Evolutionary conservation across 2,888 invertebrate species (phyloP).

Genomic region (Priocnemis perturbator): DNA sequence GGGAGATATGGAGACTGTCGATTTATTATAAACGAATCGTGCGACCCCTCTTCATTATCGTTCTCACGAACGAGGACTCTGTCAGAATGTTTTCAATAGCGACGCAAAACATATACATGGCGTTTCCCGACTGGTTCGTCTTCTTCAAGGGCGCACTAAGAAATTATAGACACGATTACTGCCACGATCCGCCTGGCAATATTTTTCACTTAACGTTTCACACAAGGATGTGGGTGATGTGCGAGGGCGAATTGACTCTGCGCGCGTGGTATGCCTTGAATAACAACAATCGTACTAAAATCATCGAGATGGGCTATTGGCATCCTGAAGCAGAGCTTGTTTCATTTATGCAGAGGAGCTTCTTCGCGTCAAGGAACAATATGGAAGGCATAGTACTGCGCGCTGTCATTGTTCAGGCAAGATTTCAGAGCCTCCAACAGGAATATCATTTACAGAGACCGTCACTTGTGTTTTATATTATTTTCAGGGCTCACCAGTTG

Average conservation of each 20-base stretch:
- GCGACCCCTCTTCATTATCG: slow-evolving; percentile 43
- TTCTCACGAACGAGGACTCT: slow-evolving; percentile 16
- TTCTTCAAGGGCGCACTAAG: slow-evolving; percentile 32
- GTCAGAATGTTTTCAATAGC: slow-evolving; percentile 31
- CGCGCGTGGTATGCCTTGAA: slow-evolving; percentile 60
- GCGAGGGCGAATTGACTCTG: slow-evolving; percentile 34
- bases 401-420: slow-evolving; percentile 41
- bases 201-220: slow-evolving; percentile 54
- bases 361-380: slow-evolving; percentile 44
- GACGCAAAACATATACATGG: slow-evolving; percentile 42
- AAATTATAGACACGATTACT: slow-evolving; percentile 22
- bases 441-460: no score
- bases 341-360: background rate
- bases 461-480: no score
- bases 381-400: slow-evolving; percentile 41
- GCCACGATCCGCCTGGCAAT: slow-evolving; percentile 47
- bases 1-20: background rate
- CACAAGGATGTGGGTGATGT: slow-evolving; percentile 55
- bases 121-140: slow-evolving; percentile 51
- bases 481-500: background rate
- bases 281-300: slow-evolving; percentile 42
- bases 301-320: slow-evolving; percentile 37
- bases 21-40: slow-evolving; percentile 18
- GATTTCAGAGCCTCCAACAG: background rate
- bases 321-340: background rate